These are phyloP conservation scores for Porites divaricata DNA, from an alignment of 92 coral and sea anemone genomes.

Conservation along the genomic window DNA sequence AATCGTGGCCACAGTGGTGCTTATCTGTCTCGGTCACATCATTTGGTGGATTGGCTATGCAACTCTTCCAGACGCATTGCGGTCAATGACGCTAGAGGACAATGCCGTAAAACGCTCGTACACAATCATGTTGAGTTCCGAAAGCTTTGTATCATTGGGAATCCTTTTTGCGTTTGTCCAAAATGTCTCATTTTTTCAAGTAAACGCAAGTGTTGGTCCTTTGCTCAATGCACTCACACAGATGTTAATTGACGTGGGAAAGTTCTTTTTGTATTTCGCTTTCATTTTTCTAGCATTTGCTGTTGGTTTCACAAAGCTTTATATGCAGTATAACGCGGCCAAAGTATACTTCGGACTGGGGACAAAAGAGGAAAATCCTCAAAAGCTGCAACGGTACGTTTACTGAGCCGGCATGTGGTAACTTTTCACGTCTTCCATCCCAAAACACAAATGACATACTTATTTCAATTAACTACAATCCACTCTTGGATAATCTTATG, in stretches of 20 bases:
- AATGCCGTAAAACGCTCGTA: conserved; percentile 8
- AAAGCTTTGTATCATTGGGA: conserved; percentile 35
- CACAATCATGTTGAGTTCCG: conserved; percentile 37
- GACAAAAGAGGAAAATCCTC: too few relatives aligned
- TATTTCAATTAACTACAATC: too few relatives aligned
- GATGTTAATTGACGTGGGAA: conserved; percentile 74
- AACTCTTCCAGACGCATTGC: neutral
- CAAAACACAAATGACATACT: too few relatives aligned
- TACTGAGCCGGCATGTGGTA: too few relatives aligned
- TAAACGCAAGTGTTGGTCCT: conserved; percentile 64
- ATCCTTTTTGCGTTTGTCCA: conserved; percentile 29
- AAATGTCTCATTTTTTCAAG: conserved; percentile 34
- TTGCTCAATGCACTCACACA: conserved; percentile 71
- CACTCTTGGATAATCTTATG: too few relatives aligned
- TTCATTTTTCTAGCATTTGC: conserved; percentile 79
- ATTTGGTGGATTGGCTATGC: conserved; percentile 36
- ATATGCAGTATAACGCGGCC: conserved; percentile 53
- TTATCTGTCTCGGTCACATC: conserved; percentile 19
- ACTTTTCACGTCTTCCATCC: too few relatives aligned
- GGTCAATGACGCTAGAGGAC: neutral
- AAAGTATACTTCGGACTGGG: neutral
- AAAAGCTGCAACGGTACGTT: too few relatives aligned
- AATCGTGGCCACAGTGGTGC: conserved; percentile 30
- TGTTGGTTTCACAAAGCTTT: conserved; percentile 74
- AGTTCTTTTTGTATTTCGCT: conserved; percentile 76